phyloP scores from a whole-genome alignment of 2,113 vertebrate genomes.

The Barnardius zonarius region DNA sequence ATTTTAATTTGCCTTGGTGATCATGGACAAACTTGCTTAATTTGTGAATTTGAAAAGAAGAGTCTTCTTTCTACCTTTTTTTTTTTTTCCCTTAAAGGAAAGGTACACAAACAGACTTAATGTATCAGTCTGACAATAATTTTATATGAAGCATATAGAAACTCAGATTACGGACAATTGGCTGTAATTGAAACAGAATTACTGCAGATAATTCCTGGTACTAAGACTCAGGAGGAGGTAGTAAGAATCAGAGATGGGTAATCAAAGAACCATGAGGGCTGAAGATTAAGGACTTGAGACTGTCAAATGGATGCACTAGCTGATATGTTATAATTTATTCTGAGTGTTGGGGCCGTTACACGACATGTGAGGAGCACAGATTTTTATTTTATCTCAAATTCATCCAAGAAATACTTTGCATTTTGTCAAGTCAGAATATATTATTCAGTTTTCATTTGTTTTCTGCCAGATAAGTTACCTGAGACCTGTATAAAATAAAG shows the following conservation, averaged over 20 bases:
- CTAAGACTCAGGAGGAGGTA: background rate
- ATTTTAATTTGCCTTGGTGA: background rate
- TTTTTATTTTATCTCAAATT: background rate
- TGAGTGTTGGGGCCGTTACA: background rate
- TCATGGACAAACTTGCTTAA: background rate
- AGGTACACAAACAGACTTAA: background rate
- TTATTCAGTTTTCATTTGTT: background rate
- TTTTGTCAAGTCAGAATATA: background rate
- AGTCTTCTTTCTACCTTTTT: background rate
- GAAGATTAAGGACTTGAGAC: background rate
- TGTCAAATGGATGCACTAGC: background rate
- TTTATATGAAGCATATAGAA: slow-evolving; percentile 3
- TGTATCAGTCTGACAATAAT: background rate
- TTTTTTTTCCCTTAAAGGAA: background rate
- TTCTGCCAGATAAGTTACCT: background rate
- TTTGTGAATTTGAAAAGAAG: background rate
- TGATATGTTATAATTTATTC: background rate
- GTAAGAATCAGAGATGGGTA: background rate
- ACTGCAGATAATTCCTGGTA: background rate
- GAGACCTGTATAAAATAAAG: background rate
- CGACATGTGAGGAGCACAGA: background rate
- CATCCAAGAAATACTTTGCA: background rate
- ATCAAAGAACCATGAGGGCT: background rate
- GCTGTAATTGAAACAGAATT: slow-evolving; percentile 21
- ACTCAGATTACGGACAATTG: background rate